These are phyloP conservation scores for Dolomedes plantarius DNA, from an alignment of 2,888 invertebrate genomes.

Conservation along the genomic window DNA sequence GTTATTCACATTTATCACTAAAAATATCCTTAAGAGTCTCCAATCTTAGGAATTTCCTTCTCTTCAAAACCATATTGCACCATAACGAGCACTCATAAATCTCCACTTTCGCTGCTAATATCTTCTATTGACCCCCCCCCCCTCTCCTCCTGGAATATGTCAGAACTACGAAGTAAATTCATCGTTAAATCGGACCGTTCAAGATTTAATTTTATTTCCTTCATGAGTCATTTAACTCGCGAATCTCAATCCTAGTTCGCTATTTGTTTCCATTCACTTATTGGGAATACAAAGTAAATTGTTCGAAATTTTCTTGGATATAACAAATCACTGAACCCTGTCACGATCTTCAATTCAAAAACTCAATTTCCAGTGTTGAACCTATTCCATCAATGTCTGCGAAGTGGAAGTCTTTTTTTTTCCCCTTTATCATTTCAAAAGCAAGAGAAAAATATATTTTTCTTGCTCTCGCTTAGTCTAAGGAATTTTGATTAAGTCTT, in stretches of 20 bases:
- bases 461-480: neutral
- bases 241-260: neutral
- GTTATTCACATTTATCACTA: no score
- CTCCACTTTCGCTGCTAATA: no score
- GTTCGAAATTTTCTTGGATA: neutral
- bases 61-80: no score
- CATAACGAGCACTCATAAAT: no score
- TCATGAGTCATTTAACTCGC: neutral
- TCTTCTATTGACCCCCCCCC: no score
- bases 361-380: neutral
- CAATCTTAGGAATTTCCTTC: no score
- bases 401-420: neutral
- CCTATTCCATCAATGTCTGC: neutral
- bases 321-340: neutral
- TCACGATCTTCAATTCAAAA: neutral
- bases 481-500: neutral
- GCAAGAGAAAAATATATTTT: neutral
- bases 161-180: no score
- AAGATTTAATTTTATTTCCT: neutral
- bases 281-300: neutral
- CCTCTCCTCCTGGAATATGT: no score
- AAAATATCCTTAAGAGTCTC: no score
- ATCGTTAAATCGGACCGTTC: no score
- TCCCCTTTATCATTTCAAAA: neutral
- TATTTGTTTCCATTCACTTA: conserved; percentile 5